These are phyloP conservation scores for Phthorimaea operculella DNA, from an alignment of 1,140 invertebrate species.

Conservation along the genomic window DNA sequence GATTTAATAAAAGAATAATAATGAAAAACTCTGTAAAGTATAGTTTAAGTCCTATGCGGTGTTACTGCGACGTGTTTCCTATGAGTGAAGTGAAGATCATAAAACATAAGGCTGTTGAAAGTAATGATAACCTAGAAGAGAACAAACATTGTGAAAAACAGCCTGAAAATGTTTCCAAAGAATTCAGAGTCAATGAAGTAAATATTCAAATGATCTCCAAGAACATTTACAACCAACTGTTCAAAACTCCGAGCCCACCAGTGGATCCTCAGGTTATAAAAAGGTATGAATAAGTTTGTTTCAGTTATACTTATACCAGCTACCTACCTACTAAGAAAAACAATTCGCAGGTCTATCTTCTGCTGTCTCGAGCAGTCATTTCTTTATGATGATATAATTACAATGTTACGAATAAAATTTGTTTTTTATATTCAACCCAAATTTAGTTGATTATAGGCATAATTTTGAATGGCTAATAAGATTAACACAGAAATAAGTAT, in stretches of 20 bases:
- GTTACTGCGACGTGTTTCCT: slow-evolving; percentile 35
- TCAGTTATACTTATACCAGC: too few species aligned
- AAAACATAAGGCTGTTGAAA: slow-evolving; percentile 24
- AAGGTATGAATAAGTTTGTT: slow-evolving; percentile 30
- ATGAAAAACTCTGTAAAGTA: neutral
- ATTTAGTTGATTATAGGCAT: too few species aligned
- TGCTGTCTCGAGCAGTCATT: too few species aligned
- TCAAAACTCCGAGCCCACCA: slow-evolving; percentile 53
- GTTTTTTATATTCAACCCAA: too few species aligned
- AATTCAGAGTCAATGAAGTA: slow-evolving; percentile 71
- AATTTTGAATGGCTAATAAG: neutral
- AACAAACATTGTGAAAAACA: slow-evolving; percentile 17
- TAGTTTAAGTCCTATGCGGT: neutral
- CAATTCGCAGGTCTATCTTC: too few species aligned
- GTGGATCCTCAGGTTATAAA: slow-evolving; percentile 57
- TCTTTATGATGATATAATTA: too few species aligned
- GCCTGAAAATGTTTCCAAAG: slow-evolving; percentile 25
- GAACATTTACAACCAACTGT: slow-evolving; percentile 81
- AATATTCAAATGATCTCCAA: slow-evolving; percentile 92
- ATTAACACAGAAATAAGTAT: neutral
- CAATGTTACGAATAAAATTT: neutral
- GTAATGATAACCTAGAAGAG: slow-evolving; percentile 31
- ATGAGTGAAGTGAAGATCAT: slow-evolving; percentile 39
- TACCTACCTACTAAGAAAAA: too few species aligned
- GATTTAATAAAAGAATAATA: neutral